Percentiles rank a stretch among this genome's conserved stretches.
Conservation (phyloP, 2,888 invertebrate species). For the Aquatica leii region DNA sequence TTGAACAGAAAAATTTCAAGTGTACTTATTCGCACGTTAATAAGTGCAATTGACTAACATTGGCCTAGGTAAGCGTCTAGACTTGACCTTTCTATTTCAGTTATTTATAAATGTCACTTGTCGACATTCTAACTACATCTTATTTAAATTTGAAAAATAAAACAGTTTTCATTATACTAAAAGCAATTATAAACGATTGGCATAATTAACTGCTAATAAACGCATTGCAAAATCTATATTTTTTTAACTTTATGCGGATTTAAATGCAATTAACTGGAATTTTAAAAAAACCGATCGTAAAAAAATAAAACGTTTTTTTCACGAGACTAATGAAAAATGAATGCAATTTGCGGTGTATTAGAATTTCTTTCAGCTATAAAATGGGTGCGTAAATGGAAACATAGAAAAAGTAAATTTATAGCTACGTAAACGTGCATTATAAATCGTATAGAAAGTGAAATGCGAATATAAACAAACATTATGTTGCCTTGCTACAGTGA, state of each 20-base stretch:
- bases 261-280: too few species aligned
- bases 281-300: background rate
- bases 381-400: conserved; percentile 24
- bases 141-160: conserved; percentile 34
- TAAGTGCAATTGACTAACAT: conserved; percentile 33
- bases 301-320: background rate
- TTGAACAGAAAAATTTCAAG: background rate
- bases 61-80: conserved; percentile 47
- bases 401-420: conserved; percentile 29
- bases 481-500: conserved; percentile 34
- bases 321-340: conserved; percentile 13
- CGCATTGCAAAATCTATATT: too few species aligned
- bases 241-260: too few species aligned
- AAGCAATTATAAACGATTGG: background rate
- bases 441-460: conserved; percentile 37
- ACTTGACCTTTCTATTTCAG: conserved; percentile 43
- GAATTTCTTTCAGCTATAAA: conserved; percentile 19
- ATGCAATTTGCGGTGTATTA: conserved; percentile 15
- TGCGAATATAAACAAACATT: conserved; percentile 38
- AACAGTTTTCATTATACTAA: background rate
- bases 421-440: conserved; percentile 27
- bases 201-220: conserved; percentile 19
- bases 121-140: conserved; percentile 56
- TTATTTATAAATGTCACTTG: conserved; percentile 56
- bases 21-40: conserved; percentile 14